Evolutionary conservation across 2,113 vertebrate genomes (phyloP), one percentile per base, ranked within the genome.

Genomic region (Misgurnus mizolepis): DNA sequence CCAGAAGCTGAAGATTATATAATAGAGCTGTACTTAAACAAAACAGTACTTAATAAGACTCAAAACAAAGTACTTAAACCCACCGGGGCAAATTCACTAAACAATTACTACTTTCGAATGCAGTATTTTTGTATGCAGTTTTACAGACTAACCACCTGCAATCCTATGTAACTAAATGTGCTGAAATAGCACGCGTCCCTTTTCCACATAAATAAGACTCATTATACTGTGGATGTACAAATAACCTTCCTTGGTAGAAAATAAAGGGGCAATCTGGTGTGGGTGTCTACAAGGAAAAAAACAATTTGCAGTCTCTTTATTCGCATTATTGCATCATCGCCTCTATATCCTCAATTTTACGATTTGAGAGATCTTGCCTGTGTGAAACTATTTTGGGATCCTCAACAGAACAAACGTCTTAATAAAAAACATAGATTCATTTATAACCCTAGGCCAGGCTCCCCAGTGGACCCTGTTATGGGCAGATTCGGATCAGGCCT

Each of bases 381-480:
- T 50, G 67, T 68, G 61, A 50, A 70, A 47, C 58, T 82, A 60
- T 76, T 78, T 82, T 77, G 77, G 65, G 67, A 69, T 77, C 47
- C 62, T 62, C 60, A 10, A 17, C 69, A 75, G 81, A 72, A 82
- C 77, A 74, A 61, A 56, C 58, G 71, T 62, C 62, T 83, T 70
- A 83, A 82, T 85, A 82, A 85, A 73, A 43, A 78, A 67, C 55
- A 70, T 69, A 67, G 58, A 68, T 73, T 78, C 62, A 82, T 84
- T 80, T 74, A 80, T 75, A 82, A 75, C 80, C 34, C 47, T 40
- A 45, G 60, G 50, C 50, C 4, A 69, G 62, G 55, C 61, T 58
- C 74, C 80, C 68, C 68, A 80, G 70, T 62, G 67, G 80, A 82
- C 17, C 11, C 14, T 53, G 18, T 71, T 67, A 82, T 66, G 79